Base-by-base conservation (phyloP, 2,888 invertebrate species). In the Drosophila paucipuncta region DNA sequence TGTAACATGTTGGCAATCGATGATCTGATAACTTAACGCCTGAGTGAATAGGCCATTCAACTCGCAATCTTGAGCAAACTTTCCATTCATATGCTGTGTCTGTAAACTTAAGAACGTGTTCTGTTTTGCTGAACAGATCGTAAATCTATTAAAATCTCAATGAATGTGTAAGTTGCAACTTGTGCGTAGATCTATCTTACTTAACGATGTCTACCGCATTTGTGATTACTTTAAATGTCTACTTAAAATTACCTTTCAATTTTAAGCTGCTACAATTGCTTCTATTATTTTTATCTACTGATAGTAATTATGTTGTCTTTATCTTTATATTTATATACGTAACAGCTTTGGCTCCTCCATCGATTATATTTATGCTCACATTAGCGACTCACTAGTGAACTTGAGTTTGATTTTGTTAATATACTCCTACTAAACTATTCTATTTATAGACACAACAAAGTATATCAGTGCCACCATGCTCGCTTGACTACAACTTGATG, bases 1-100 rank as follows among this genome's bases (percentile, higher is more conserved):
- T 75, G 78, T 72, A 79, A 79, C 79, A 72, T 72, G 79, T 67
- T 67, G 76, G 37, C 54, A 58, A 61, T 47, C 55, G 39, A 49
- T 63, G 59, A 35, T 18, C 39, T 39, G 54, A 69, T 69, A 28
- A 28, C 22, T 50, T 75, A 61, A 37, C 67, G 47, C 22, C 49
- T 65, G 25, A 65, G 28, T 65, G 62, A 52, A 43, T 50, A 28
- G 50, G 37, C 37, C 60, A 47, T 54, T 78, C 54, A 70, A 74
- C 64, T 71, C 2, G 22, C 66, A 41, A 60, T 57, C 57, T 57
- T 57, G 30, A 25, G 41, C 18, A 52, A 52, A 41, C 49, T 61
- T 61, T 47, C 22, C 22, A 49, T 54, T 47, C 47, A 68, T 73
- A 66, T 65, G 53, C 65, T 55, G 16, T 73, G 68, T 58, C 54